phyloP scores from a whole-genome alignment of 2,888 invertebrate species.

The Drosophila ochracea region DNA sequence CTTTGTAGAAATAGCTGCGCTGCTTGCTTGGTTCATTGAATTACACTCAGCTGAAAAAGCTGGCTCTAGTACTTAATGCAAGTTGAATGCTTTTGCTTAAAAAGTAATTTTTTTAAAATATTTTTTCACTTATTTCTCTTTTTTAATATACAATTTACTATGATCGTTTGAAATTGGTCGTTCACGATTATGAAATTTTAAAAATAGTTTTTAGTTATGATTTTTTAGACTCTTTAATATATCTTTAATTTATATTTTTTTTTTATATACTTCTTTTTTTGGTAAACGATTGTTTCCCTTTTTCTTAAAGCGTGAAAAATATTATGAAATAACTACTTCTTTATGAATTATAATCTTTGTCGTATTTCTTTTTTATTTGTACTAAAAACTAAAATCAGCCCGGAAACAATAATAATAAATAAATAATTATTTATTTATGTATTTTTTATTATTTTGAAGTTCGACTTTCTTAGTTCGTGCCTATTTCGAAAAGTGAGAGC shows the following conservation, averaged over 20 bases:
- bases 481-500: neutral
- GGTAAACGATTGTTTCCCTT: neutral
- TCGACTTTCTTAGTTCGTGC: neutral
- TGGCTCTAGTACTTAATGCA: neutral
- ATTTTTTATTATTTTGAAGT: neutral
- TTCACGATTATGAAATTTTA: neutral
- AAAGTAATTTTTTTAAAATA: neutral
- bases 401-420: neutral
- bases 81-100: neutral
- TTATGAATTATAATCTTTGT: neutral
- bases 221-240: neutral
- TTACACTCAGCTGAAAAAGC: neutral
- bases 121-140: neutral
- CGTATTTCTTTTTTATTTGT: neutral
- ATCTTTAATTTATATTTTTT: neutral
- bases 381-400: neutral
- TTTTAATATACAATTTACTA: neutral
- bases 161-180: neutral
- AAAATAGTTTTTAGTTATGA: neutral
- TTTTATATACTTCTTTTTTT: neutral
- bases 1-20: neutral
- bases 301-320: neutral
- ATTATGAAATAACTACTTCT: too few relatives aligned
- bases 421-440: neutral
- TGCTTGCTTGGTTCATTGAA: constrained; percentile 6